Evolutionary conservation across 2,888 invertebrate genomes (phyloP).

Genomic region (Callosobruchus maculatus): DNA sequence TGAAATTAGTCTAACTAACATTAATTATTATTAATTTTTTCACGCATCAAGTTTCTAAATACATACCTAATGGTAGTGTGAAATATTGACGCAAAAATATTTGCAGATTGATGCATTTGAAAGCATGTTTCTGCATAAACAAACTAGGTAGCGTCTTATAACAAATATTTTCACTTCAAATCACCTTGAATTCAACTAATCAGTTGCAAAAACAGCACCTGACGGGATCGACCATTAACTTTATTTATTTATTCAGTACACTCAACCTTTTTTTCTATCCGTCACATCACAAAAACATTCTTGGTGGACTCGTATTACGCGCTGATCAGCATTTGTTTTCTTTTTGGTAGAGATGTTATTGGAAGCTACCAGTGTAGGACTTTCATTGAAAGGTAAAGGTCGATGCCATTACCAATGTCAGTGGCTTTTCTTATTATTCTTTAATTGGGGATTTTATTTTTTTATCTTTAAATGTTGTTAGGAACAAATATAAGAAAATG

Average conservation of each 20-base stretch:
- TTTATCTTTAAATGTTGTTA: too few species aligned
- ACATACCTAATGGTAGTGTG: too few species aligned
- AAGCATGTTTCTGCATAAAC: neutral
- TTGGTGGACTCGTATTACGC: neutral
- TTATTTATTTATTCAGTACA: neutral
- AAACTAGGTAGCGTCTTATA: neutral
- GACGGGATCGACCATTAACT: neutral
- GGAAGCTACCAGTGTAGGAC: neutral
- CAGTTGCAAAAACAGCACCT: neutral
- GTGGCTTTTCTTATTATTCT: too few species aligned
- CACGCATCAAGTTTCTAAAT: too few species aligned
- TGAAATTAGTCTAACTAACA: too few species aligned
- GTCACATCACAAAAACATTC: neutral
- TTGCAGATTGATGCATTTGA: neutral
- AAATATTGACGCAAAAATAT: too few species aligned
- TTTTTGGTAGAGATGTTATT: neutral
- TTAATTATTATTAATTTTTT: too few species aligned
- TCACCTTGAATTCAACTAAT: neutral
- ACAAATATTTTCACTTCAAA: neutral
- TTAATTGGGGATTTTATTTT: too few species aligned
- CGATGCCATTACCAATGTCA: neutral
- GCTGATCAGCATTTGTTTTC: neutral
- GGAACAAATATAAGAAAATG: too few species aligned
- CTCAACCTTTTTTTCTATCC: neutral
- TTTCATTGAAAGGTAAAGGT: neutral